Evolutionary conservation across 2,797 vertebrate genomes (phyloP).

Genomic region (Scolopax bukidnonensis): DNA sequence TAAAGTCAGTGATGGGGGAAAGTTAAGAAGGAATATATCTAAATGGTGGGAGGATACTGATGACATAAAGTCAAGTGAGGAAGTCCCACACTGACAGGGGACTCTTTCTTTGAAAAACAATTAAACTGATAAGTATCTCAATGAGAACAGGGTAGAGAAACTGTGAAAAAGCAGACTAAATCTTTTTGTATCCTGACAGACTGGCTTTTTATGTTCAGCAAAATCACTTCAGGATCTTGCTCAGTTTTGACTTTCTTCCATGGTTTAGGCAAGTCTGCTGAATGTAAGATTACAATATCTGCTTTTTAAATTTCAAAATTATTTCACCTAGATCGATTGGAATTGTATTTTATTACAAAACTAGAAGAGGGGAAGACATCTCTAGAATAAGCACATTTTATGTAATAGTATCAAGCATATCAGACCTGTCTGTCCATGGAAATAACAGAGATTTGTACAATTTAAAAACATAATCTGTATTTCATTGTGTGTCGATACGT

Average conservation of each 20-base stretch:
- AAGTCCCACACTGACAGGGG: background rate
- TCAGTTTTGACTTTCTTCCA: background rate
- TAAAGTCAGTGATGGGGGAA: background rate
- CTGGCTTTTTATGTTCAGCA: background rate
- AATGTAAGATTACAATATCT: background rate
- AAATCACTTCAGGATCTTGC: background rate
- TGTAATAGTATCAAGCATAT: background rate
- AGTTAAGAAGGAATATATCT: constrained; percentile 24
- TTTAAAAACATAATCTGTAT: background rate
- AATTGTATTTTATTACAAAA: background rate
- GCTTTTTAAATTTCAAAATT: background rate
- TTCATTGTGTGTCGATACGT: background rate
- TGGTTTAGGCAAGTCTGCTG: background rate
- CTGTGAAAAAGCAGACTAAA: constrained; percentile 13
- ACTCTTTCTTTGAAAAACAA: constrained; percentile 17
- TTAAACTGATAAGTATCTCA: constrained; percentile 8
- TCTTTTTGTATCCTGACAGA: background rate
- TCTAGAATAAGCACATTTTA: background rate
- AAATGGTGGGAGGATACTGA: background rate
- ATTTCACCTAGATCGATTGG: background rate
- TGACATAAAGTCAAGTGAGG: background rate
- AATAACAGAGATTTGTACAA: background rate
- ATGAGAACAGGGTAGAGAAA: background rate
- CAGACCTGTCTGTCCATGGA: background rate
- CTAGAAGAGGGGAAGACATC: background rate